These are phyloP conservation scores for Psix sp. DNA, from an alignment of 1,140 invertebrate genomes.

Conservation along the genomic window DNA sequence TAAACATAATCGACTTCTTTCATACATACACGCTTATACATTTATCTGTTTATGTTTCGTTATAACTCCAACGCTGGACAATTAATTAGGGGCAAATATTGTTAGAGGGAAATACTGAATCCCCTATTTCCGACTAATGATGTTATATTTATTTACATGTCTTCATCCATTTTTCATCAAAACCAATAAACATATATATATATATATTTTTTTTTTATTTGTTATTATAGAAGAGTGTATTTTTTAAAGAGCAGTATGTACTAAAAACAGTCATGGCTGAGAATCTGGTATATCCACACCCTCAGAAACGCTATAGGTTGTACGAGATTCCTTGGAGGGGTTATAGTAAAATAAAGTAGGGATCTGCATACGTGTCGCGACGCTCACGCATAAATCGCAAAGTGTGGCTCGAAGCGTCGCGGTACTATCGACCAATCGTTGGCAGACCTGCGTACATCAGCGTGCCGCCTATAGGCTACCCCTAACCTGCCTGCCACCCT, in stretches of 20 bases:
- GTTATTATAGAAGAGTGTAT: no score
- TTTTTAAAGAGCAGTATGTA: no score
- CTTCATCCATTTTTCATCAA: no score
- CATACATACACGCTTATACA: no score
- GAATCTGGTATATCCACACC: conserved; percentile 21
- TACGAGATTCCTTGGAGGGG: conserved; percentile 31
- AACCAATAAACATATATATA: no score
- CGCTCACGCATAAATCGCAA: conserved; percentile 63
- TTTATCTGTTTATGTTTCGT: conserved; percentile 7
- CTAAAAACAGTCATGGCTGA: conserved; percentile 25
- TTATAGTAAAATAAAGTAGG: conserved; percentile 44
- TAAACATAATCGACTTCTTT: conserved; percentile 11
- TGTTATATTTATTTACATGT: no score
- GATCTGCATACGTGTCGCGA: conserved; percentile 60
- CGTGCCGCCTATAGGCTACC: conserved; percentile 72
- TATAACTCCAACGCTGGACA: no score
- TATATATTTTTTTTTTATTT: no score
- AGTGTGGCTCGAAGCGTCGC: conserved; percentile 66
- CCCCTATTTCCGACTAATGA: no score
- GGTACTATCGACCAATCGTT: conserved; percentile 74
- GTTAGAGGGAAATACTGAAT: no score
- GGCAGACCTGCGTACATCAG: conserved; percentile 74
- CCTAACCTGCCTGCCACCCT: conserved; percentile 69
- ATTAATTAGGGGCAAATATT: no score
- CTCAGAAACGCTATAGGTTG: conserved; percentile 44